These are phyloP conservation scores for Simalia tracyae DNA, from an alignment of 2,797 vertebrate genomes.

Conservation along the genomic window DNA sequence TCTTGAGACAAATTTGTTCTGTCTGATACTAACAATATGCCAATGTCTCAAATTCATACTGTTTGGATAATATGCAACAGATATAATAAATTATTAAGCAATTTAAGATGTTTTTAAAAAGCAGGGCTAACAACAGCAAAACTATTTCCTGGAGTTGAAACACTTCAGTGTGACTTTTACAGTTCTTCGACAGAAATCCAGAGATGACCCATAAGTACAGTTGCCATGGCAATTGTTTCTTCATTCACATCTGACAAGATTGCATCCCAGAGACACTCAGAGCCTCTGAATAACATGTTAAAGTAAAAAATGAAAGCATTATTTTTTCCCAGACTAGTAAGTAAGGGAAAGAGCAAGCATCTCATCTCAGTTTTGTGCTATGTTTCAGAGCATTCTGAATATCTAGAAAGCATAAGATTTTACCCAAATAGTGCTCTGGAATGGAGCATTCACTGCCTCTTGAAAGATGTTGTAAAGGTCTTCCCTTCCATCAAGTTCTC, in stretches of 20 bases:
- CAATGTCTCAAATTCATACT: background rate
- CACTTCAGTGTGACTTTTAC: background rate
- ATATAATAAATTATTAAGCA: background rate
- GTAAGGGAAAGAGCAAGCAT: background rate
- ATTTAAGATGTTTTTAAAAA: background rate
- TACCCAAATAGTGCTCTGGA: background rate
- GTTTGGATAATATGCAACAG: background rate
- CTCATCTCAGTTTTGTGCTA: background rate
- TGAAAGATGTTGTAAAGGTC: background rate
- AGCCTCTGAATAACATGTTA: background rate
- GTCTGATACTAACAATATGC: background rate
- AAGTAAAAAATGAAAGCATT: background rate
- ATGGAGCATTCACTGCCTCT: background rate
- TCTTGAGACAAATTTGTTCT: slow-evolving; percentile 15
- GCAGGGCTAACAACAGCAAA: background rate
- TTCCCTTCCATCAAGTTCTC: background rate
- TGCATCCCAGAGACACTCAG: background rate
- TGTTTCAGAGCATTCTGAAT: background rate
- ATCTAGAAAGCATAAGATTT: background rate
- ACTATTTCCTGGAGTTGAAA: background rate
- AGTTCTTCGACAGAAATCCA: background rate
- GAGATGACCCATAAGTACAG: background rate
- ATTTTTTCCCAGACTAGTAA: background rate
- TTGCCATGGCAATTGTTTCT: background rate
- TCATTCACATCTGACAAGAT: background rate